Base-by-base conservation (phyloP, 2,888 invertebrate genomes). In the Napeogenes sylphis region DNA sequence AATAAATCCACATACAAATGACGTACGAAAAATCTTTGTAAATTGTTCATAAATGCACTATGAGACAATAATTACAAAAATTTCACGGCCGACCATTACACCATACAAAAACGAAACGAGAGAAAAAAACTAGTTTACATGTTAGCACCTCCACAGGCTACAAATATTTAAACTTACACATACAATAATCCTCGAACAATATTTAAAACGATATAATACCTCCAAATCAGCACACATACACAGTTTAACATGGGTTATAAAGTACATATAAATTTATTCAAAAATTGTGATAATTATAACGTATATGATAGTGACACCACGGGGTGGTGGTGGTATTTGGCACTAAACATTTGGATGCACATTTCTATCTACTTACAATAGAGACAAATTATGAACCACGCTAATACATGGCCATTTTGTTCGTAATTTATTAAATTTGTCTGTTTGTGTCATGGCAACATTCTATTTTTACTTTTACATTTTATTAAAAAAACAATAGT, bases 281-380 rank as follows among this genome's bases (percentile, higher is more conserved):
- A 82, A 79, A 81, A 82, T 84, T 87, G 87, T 87, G 86, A 88
- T 87, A 82, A 78, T 70, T 71, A 72, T 73, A 70, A 82, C 82
- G 80, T 75, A 75, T 78, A 75, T 64, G 66, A 77, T 73, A 77
- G 72, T 76, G 71, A 76, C 75, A 71, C 78, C 81, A 80, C 79
- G 72, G 76, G 74, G 68, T 79, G 72, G 76, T 74, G 68, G 81
- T 82, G 80, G 77, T 85, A 85, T 90, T 90, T 90, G 90, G 90
- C 90, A 90, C 90, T 85, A 83, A 80, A 80, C 82, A 86, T 88
- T 90, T 89, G 88, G 87, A 88, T 83, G 82, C 84, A 81, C 81
- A 83, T 79, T 78, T 84, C 81, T 85, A 85, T 84, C 84, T 86
- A 87, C 73, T 72, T 75, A 75, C 65, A 76, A 75, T 75, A 74